Evolutionary conservation across 2,113 vertebrate species (phyloP), one percentile per base, ranked within the genome.

Genomic region (Smithornis capensis): DNA sequence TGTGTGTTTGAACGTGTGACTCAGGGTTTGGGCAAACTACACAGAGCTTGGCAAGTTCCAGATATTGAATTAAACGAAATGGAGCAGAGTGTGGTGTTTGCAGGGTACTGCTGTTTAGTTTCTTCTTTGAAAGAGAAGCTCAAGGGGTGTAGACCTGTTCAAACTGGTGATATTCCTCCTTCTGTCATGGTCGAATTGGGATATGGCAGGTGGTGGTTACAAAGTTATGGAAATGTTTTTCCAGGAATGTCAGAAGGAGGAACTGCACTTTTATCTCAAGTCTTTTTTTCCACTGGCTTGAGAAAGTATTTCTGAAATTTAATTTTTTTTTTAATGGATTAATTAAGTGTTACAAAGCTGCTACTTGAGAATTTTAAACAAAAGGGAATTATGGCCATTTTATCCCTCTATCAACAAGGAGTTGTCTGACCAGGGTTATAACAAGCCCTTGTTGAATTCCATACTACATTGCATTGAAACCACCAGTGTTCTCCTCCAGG

Each of bases 351-450:
- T 92, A 35, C 37, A 56, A 52, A 90, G 40, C 47, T 60, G 10
- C 42, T 64, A 23, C 23, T 69, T 65, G 23, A 57, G 45, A 89
- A 63, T 33, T 62, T 90, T 70, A 60, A 79, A n/a, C 9, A 1
- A 40, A 83, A 27, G 45, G 3, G 3, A 81, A 88, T 74, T 80
- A 50, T 35, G 27, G 25, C 25, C 3, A 5, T 83, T 80, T 83
- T 47, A 69, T 76, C n/a, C 31, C 31, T 0, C n/a, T n/a, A n/a
- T n/a, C n/a, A 0, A 63, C 57, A 56, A 88, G 37, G 24, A 62
- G 25, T 86, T 77, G 28, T 52, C 56, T 92, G 31, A 63, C 29
- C 27, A 83, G 42, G 47, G 62, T 83, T 92, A 86, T 67, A 78
- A 74, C 35, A 57, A 69, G 57, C 28, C 68, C 25, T 25, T n/a